These are phyloP conservation scores for Drosophila affinis DNA, from an alignment of 2,888 invertebrate genomes.

Conservation along the genomic window DNA sequence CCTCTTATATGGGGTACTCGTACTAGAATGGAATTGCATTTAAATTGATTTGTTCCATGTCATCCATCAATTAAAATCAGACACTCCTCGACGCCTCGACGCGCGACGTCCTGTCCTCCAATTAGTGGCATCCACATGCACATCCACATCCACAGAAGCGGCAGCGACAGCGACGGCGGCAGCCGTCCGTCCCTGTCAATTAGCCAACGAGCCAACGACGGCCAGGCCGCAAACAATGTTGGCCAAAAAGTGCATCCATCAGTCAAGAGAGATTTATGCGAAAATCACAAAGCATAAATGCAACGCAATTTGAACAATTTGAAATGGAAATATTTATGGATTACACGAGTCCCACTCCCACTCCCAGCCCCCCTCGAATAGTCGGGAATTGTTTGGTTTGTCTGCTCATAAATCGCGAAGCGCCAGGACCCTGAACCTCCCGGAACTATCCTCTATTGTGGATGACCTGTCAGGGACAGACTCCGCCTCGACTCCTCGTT, in stretches of 20 bases:
- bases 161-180: slow-evolving; percentile 18
- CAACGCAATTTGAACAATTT: slow-evolving; percentile 41
- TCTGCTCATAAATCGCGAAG: slow-evolving; percentile 24
- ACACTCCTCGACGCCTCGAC: neutral
- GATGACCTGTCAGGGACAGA: slow-evolving; percentile 27
- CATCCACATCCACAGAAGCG: neutral
- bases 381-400: slow-evolving; percentile 9
- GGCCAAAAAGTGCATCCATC: slow-evolving; percentile 24
- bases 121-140: neutral
- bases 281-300: slow-evolving; percentile 49
- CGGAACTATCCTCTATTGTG: slow-evolving; percentile 5
- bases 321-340: slow-evolving; percentile 54
- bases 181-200: neutral
- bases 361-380: neutral
- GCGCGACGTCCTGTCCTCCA: neutral
- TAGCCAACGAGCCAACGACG: neutral
- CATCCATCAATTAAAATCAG: slow-evolving; percentile 17
- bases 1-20: neutral
- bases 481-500: slow-evolving; percentile 38
- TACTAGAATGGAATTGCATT: slow-evolving; percentile 4
- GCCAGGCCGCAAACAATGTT: slow-evolving; percentile 29
- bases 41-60: slow-evolving; percentile 24
- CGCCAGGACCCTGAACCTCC: neutral
- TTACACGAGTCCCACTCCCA: slow-evolving; percentile 25
- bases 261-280: slow-evolving; percentile 36